Percentiles rank a stretch among this genome's conserved stretches.
Evolutionary conservation across 2,113 vertebrate species (phyloP).

Genomic region (Centrocercus urophasianus): DNA sequence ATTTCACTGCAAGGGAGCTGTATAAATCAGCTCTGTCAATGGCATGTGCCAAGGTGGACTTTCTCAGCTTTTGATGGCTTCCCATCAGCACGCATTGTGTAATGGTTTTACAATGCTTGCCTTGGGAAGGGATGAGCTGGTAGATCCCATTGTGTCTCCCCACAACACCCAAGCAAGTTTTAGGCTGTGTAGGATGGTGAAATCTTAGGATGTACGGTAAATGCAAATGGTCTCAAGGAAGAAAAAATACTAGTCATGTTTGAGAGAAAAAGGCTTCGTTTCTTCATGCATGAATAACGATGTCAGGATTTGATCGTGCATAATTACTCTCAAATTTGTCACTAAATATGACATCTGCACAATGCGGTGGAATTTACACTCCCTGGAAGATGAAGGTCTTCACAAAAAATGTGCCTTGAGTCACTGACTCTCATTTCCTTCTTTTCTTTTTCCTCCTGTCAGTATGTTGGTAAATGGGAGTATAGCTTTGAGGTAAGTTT

Average conservation of each 20-base stretch:
- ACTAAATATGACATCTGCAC: accelerated
- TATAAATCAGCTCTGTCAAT: not conserved
- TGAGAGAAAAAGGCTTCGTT: not conserved
- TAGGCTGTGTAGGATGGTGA: not conserved
- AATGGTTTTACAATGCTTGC: not conserved
- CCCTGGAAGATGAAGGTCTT: not conserved
- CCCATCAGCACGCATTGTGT: not conserved
- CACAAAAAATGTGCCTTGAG: not conserved
- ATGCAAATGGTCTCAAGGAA: accelerated
- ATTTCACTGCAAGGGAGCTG: not conserved
- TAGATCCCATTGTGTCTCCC: accelerated
- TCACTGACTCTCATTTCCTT: not conserved
- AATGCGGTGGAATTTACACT: not conserved
- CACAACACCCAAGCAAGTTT: not conserved
- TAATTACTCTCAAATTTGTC: accelerated
- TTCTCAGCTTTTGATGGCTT: not conserved
- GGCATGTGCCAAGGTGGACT: not conserved
- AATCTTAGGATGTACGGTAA: accelerated
- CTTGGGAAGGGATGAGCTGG: not conserved
- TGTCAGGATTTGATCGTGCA: not conserved
- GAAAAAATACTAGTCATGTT: not conserved
- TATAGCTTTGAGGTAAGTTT: conserved; percentile 95
- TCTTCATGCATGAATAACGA: accelerated
- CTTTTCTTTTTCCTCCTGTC: not conserved
- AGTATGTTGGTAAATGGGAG: conserved; percentile 95